These are phyloP conservation scores for Atrichornis clamosus DNA, from an alignment of 2,113 vertebrate genomes.

Conservation along the genomic window DNA sequence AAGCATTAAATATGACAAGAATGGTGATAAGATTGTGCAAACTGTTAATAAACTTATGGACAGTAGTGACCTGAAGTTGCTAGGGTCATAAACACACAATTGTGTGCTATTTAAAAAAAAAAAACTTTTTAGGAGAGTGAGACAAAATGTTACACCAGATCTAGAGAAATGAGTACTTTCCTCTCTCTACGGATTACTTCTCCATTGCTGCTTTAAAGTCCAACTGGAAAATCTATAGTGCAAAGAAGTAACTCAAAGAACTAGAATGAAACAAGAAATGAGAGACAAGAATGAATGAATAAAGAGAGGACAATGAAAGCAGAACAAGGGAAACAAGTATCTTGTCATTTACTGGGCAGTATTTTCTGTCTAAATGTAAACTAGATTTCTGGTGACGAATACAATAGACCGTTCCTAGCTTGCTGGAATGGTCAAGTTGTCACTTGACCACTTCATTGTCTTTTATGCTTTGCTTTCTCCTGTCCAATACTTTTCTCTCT, in stretches of 20 bases:
- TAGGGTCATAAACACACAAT: neutral
- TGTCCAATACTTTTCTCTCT: neutral
- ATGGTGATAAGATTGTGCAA: neutral
- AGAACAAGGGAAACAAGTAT: neutral
- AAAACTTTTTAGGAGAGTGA: neutral
- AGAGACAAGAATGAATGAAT: neutral
- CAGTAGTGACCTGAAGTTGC: neutral
- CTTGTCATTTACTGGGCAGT: neutral
- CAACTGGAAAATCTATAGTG: neutral
- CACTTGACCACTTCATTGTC: constrained; percentile 42
- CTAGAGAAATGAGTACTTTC: neutral
- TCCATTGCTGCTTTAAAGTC: neutral
- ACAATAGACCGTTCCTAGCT: neutral
- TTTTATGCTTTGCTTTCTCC: neutral
- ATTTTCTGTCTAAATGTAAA: neutral
- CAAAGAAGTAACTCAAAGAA: constrained; percentile 3
- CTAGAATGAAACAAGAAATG: neutral
- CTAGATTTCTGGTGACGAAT: neutral
- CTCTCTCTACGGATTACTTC: neutral
- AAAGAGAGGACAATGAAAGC: neutral
- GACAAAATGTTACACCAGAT: neutral
- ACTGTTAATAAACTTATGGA: neutral
- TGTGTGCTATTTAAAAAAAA: neutral
- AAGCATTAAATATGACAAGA: neutral
- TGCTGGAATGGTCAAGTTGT: constrained; percentile 1